Conservation (phyloP, 2,797 vertebrate genomes). For the Neomorphus geoffroyi region DNA sequence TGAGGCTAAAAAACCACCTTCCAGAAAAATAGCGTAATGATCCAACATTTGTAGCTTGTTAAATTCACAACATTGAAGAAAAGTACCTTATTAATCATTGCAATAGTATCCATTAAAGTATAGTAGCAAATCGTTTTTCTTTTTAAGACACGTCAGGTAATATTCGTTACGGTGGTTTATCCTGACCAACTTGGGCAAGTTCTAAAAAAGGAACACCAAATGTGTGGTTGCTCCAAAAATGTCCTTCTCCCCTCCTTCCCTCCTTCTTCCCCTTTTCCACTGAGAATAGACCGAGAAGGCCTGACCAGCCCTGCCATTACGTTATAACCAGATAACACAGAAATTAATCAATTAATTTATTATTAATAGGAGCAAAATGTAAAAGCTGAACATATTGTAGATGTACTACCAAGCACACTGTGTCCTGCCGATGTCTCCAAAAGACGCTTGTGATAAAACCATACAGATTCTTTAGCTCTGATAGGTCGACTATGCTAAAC, state of each 20-base stretch:
- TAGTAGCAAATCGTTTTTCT: constrained; percentile 6
- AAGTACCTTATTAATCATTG: constrained; percentile 19
- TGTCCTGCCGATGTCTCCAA: constrained; percentile 1
- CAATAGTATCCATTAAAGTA: constrained; percentile 3
- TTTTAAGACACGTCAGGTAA: constrained; percentile 9
- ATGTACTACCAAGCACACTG: not conserved
- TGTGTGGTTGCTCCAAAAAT: not conserved
- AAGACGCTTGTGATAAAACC: constrained; percentile 21
- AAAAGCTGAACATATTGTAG: not conserved
- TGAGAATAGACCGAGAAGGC: not conserved
- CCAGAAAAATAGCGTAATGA: not conserved
- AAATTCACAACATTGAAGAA: not conserved
- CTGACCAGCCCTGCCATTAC: constrained; percentile 8
- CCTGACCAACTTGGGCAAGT: not conserved
- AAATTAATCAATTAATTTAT: constrained; percentile 66
- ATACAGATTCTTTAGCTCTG: not conserved
- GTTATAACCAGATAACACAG: constrained; percentile 32
- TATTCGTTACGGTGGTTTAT: constrained; percentile 10
- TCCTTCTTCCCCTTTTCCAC: not conserved
- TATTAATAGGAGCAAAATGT: constrained; percentile 61
- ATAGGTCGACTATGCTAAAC: not conserved
- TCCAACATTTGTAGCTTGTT: not conserved
- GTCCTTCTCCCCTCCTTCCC: not conserved
- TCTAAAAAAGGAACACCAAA: constrained; percentile 7
- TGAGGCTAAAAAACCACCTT: constrained; percentile 26